Conservation (phyloP, 2,888 invertebrate species). For the Euproctis similis region DNA sequence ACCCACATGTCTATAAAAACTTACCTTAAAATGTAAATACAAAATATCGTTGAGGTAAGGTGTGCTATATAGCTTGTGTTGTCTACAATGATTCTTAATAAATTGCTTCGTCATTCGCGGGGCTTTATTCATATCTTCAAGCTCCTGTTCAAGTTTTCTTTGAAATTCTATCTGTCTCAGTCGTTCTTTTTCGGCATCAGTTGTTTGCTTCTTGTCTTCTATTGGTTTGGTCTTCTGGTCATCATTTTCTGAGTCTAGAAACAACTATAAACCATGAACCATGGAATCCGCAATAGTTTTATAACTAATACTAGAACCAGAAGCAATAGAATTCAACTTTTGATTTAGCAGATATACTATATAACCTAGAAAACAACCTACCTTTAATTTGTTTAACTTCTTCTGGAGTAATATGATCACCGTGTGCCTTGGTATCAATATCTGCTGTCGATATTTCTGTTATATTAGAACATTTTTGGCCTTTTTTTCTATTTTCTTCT, state of each 20-base stretch:
- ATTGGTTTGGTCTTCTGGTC: conserved; percentile 22
- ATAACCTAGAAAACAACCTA: background rate
- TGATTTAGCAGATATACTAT: no score
- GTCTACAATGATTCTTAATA: conserved; percentile 87
- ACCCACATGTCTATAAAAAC: no score
- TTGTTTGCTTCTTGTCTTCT: conserved; percentile 31
- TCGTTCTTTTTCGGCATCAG: conserved; percentile 40
- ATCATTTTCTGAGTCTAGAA: conserved; percentile 11
- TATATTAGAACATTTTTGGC: conserved; percentile 22
- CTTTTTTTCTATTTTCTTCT: conserved; percentile 41
- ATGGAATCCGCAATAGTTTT: no score
- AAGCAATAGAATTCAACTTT: no score
- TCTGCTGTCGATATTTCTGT: conserved; percentile 22
- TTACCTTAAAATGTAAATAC: conserved; percentile 94
- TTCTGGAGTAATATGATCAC: conserved; percentile 32
- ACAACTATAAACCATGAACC: no score
- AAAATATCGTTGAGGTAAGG: conserved; percentile 94
- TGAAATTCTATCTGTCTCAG: conserved; percentile 41
- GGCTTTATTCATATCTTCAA: conserved; percentile 49
- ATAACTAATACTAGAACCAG: no score
- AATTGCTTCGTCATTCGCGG: conserved; percentile 87
- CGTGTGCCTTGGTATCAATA: conserved; percentile 43
- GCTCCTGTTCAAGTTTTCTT: conserved; percentile 47
- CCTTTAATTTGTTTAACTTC: conserved; percentile 8
- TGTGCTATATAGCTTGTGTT: conserved; percentile 89